A percentile compares a stretch with the other conserved stretches of the same genome.
Evolutionary conservation across 1,140 invertebrate genomes (phyloP).

Genomic region (Hormaphis cornu): DNA sequence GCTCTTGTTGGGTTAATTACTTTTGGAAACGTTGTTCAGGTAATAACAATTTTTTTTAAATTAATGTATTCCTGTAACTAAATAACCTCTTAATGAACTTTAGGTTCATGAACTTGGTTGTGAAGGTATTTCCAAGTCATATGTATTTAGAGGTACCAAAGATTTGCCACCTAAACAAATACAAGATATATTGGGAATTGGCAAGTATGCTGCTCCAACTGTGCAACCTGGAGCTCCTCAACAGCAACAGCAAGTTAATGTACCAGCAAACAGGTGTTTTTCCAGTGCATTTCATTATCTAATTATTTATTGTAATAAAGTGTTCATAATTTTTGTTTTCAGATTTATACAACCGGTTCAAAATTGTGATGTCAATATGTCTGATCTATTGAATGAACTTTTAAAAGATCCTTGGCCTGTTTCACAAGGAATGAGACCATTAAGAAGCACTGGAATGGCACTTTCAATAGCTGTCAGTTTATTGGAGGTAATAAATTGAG

Average conservation of each 20-base stretch:
- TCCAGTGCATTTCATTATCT: not conserved
- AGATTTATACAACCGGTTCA: slow-evolving; percentile 90
- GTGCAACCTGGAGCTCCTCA: slow-evolving; percentile 44
- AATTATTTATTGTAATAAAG: not conserved
- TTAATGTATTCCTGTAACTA: slow-evolving; percentile 31
- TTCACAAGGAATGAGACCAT: slow-evolving; percentile 81
- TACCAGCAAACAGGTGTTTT: slow-evolving; percentile 23
- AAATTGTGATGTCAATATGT: slow-evolving; percentile 91
- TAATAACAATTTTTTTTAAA: slow-evolving; percentile 36
- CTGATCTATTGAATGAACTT: slow-evolving; percentile 91
- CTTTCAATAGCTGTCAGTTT: slow-evolving; percentile 93
- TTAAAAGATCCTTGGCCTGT: slow-evolving; percentile 96
- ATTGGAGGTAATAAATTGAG: slow-evolving; percentile 64
- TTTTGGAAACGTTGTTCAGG: slow-evolving; percentile 95
- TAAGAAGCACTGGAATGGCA: slow-evolving; percentile 91
- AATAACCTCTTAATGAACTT: not conserved
- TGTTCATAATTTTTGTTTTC: slow-evolving; percentile 23
- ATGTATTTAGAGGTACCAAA: slow-evolving; percentile 96
- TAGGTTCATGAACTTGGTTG: slow-evolving; percentile 68
- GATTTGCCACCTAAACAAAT: slow-evolving; percentile 94
- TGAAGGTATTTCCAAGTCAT: slow-evolving; percentile 92
- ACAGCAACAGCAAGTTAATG: slow-evolving; percentile 36
- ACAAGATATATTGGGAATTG: slow-evolving; percentile 89
- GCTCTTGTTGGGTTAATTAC: slow-evolving; percentile 93
- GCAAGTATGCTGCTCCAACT: slow-evolving; percentile 46